phyloP scores from a whole-genome alignment of 2,113 vertebrate genomes.

The Poeciliopsis turrubarensis region DNA sequence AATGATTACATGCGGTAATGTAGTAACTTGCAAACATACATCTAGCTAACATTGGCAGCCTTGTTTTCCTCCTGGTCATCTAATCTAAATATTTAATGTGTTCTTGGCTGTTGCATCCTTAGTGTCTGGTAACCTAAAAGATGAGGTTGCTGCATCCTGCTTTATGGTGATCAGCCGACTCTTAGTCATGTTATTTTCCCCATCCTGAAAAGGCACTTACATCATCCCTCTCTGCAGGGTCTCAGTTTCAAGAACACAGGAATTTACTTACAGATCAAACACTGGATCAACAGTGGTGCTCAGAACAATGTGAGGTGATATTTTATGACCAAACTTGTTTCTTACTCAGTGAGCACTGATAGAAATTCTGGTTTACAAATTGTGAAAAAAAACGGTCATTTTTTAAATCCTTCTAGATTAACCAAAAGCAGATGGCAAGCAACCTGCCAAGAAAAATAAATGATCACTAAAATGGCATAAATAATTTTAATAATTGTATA shows the following conservation, averaged over 20 bases:
- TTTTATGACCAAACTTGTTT: background rate
- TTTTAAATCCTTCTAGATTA: background rate
- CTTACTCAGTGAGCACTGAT: background rate
- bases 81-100: slow-evolving; percentile 77
- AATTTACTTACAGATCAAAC: slow-evolving; percentile 77
- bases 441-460: background rate
- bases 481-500: too few species aligned
- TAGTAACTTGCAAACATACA: slow-evolving; percentile 20
- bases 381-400: background rate
- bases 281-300: slow-evolving; percentile 41
- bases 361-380: background rate
- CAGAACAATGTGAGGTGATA: slow-evolving; percentile 28
- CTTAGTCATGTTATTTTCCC: slow-evolving; percentile 72
- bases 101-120: slow-evolving; percentile 48
- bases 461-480: too few species aligned
- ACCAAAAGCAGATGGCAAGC: background rate
- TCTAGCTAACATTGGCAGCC: background rate
- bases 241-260: slow-evolving; percentile 67
- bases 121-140: slow-evolving; percentile 71
- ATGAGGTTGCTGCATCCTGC: slow-evolving; percentile 71
- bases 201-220: slow-evolving; percentile 60
- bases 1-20: slow-evolving; percentile 16
- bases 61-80: slow-evolving; percentile 63
- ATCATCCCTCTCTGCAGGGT: slow-evolving; percentile 60
- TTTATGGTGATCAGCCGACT: slow-evolving; percentile 61